Conservation (phyloP, 2,113 vertebrate genomes). For the Macheiramphus alcinus region DNA sequence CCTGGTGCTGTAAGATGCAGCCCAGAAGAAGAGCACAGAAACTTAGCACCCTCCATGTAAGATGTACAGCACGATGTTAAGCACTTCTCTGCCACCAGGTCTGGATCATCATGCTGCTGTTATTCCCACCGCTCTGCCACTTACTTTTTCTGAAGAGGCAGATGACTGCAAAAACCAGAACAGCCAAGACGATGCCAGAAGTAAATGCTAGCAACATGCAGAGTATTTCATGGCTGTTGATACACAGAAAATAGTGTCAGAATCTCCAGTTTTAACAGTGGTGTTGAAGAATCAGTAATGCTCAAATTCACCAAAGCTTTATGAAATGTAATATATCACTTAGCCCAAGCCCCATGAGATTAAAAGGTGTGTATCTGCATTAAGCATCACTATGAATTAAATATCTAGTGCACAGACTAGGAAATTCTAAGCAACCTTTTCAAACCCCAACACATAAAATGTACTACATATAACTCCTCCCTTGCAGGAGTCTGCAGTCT, state of each 20-base stretch:
- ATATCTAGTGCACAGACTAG: neutral
- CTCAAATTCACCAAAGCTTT: neutral
- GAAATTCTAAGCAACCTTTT: neutral
- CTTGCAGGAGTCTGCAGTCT: neutral
- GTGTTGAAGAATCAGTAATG: neutral
- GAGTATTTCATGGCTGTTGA: neutral
- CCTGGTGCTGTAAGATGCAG: neutral
- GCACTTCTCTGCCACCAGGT: neutral
- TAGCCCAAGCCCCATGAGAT: neutral
- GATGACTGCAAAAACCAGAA: slow-evolving; percentile 13
- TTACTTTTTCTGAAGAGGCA: slow-evolving; percentile 55
- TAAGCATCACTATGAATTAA: neutral
- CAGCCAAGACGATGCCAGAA: slow-evolving; percentile 39
- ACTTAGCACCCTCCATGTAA: neutral
- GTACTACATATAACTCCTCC: neutral
- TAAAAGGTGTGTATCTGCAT: neutral
- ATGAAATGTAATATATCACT: neutral
- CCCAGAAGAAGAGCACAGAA: neutral
- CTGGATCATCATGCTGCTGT: neutral
- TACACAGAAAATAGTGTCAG: neutral
- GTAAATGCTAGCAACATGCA: slow-evolving; percentile 37
- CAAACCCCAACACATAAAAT: neutral
- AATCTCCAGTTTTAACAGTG: neutral
- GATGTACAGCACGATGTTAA: neutral
- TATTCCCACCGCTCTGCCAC: neutral